Percentiles rank a stretch among this genome's conserved stretches.
Conservation (phyloP, 2,797 vertebrate species). For the Telmatherina bonti region DNA sequence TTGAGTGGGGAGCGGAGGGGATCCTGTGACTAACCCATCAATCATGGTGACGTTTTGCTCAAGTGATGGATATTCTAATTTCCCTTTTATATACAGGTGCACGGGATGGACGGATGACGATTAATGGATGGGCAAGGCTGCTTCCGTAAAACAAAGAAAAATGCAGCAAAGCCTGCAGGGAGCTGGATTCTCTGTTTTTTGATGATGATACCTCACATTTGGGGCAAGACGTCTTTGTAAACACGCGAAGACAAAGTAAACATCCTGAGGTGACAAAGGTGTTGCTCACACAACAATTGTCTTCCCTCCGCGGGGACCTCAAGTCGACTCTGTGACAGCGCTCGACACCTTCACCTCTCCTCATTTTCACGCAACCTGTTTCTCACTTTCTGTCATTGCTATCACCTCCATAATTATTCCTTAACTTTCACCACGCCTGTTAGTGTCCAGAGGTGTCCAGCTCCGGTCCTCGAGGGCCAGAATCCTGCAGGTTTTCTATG, state of each 20-base stretch:
- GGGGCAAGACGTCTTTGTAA: slow-evolving; percentile 66
- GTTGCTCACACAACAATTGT: slow-evolving; percentile 77
- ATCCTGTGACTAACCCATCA: slow-evolving; percentile 82
- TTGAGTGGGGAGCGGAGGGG: slow-evolving; percentile 71
- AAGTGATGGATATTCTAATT: slow-evolving; percentile 84
- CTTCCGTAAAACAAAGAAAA: slow-evolving; percentile 74
- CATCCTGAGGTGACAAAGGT: slow-evolving; percentile 74
- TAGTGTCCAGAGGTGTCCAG: too few species aligned
- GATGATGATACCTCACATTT: slow-evolving; percentile 54
- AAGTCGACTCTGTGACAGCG: slow-evolving; percentile 67
- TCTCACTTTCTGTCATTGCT: slow-evolving; percentile 69
- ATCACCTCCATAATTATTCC: slow-evolving; percentile 72
- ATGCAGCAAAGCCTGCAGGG: slow-evolving; percentile 36
- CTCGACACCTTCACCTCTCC: slow-evolving; percentile 69
- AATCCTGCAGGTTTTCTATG: too few species aligned
- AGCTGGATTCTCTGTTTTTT: slow-evolving; percentile 46
- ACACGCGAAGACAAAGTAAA: slow-evolving; percentile 59
- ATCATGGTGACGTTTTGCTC: slow-evolving; percentile 76
- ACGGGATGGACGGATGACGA: slow-evolving; percentile 78
- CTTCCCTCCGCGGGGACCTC: slow-evolving; percentile 62
- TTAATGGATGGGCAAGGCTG: slow-evolving; percentile 75
- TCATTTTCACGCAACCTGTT: slow-evolving; percentile 79
- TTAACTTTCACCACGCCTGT: slow-evolving; percentile 57
- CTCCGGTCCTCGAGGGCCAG: too few species aligned
- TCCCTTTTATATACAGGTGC: slow-evolving; percentile 82